These are phyloP conservation scores for Anoncus sp. DNA, from an alignment of 2,888 invertebrate genomes.

Conservation along the genomic window DNA sequence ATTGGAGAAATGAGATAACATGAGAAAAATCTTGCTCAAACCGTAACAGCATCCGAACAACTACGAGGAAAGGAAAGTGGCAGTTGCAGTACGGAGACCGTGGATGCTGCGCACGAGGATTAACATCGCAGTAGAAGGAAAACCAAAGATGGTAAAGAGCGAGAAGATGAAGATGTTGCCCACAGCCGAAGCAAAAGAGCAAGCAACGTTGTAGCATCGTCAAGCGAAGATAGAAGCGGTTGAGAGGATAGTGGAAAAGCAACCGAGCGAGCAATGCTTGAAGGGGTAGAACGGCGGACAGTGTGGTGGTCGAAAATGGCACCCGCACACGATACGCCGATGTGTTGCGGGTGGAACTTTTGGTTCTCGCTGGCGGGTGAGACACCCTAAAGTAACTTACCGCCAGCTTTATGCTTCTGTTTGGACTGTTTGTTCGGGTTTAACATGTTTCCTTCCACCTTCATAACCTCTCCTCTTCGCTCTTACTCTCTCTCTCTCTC, in stretches of 20 bases:
- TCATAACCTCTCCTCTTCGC: conserved; percentile 28
- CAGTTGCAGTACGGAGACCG: background rate
- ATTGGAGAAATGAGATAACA: conserved; percentile 10
- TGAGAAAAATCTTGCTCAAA: conserved; percentile 3
- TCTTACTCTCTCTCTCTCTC: conserved; percentile 26
- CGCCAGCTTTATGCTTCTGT: conserved; percentile 60
- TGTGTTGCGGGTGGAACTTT: conserved; percentile 34
- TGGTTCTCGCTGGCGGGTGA: conserved; percentile 37
- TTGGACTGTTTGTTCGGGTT: conserved; percentile 61
- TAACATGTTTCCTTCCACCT: conserved; percentile 54
- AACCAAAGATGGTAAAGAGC: background rate
- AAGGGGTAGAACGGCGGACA: conserved; percentile 14
- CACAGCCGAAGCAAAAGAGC: conserved; percentile 32
- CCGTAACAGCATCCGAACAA: conserved; percentile 16
- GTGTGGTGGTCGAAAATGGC: conserved; percentile 41
- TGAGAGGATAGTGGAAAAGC: conserved; percentile 14
- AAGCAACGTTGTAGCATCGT: background rate
- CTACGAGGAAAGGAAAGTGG: background rate
- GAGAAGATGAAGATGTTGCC: conserved; percentile 4
- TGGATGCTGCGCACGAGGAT: background rate
- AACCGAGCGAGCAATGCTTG: conserved; percentile 35
- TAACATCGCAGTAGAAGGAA: background rate
- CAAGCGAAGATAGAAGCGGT: conserved; percentile 34
- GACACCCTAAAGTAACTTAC: conserved; percentile 48
- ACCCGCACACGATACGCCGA: conserved; percentile 27